phyloP scores from a whole-genome alignment of 2,888 invertebrate genomes.

The Drosophila flavopinicola region DNA sequence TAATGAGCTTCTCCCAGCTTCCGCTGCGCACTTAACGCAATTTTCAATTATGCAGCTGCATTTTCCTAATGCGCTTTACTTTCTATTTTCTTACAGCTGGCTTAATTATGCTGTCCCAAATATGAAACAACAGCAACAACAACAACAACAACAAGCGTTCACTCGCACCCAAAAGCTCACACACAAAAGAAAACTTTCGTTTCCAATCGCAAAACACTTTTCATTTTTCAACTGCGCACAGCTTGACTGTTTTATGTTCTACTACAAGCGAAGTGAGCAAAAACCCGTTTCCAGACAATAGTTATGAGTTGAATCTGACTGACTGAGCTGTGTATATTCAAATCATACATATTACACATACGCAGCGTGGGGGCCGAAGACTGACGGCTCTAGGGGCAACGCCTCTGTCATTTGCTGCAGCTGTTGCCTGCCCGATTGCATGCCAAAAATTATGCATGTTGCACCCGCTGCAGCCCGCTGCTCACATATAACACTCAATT shows the following conservation, averaged over 20 bases:
- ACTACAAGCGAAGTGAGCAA: conserved; percentile 29
- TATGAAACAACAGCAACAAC: conserved; percentile 27
- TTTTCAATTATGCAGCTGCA: conserved; percentile 64
- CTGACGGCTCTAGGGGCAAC: conserved; percentile 28
- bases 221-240: conserved; percentile 30
- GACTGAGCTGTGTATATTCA: conserved; percentile 6
- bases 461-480: conserved; percentile 18
- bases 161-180: conserved; percentile 20
- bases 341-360: conserved; percentile 65
- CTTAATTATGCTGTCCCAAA: conserved; percentile 63
- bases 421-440: conserved; percentile 41
- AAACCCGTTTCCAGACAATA: conserved; percentile 62
- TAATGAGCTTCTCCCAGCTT: conserved; percentile 34
- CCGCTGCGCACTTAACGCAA: conserved; percentile 41
- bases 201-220: conserved; percentile 67
- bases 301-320: conserved; percentile 19
- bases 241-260: conserved; percentile 49
- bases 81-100: conserved; percentile 66
- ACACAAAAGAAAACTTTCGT: conserved; percentile 73
- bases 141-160: conserved; percentile 9
- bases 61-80: conserved; percentile 61
- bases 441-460: conserved; percentile 70
- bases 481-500: conserved; percentile 21
- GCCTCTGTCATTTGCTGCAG: conserved; percentile 50
- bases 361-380: conserved; percentile 57